Percentiles rank a stretch among this genome's conserved stretches.
Conservation (phyloP, 2,888 invertebrate species). For the Morpho deidamia region DNA sequence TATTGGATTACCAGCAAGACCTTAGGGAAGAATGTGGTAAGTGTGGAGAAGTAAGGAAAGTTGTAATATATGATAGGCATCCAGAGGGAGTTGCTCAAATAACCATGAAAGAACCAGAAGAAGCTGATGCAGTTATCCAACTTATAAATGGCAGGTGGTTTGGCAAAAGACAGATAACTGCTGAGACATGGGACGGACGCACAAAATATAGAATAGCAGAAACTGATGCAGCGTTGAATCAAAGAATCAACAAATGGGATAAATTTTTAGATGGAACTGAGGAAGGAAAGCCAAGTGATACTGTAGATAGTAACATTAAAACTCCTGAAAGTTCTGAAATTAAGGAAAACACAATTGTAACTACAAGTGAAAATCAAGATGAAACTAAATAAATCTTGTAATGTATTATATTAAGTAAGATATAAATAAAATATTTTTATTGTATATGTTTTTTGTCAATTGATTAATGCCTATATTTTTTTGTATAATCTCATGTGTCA, state of each 20-base stretch:
- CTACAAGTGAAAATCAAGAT: conserved; percentile 1
- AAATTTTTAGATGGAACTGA: conserved; percentile 84
- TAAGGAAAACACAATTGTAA: conserved; percentile 2
- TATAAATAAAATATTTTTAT: no score
- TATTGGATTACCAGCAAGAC: conserved; percentile 95
- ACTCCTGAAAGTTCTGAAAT: not conserved
- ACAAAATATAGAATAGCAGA: conserved; percentile 95
- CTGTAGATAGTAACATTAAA: not conserved
- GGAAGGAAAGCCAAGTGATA: conserved; percentile 38
- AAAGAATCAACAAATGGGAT: conserved; percentile 92
- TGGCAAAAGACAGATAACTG: conserved; percentile 89
- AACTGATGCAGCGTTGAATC: conserved; percentile 90
- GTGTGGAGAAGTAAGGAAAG: conserved; percentile 94
- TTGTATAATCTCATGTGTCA: no score
- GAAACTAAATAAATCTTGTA: conserved; percentile 11
- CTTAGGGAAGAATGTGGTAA: conserved; percentile 92
- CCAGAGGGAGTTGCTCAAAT: conserved; percentile 97
- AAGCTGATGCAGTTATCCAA: conserved; percentile 93
- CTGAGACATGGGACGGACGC: conserved; percentile 96
- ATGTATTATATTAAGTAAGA: no score
- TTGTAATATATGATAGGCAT: conserved; percentile 94
- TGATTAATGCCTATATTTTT: no score
- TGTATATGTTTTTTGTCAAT: no score
- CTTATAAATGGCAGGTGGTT: conserved; percentile 95
- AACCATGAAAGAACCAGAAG: conserved; percentile 92